Evolutionary conservation across 2,113 vertebrate species (phyloP), one percentile per base, ranked within the genome.

Genomic region (Pelusios castaneus): DNA sequence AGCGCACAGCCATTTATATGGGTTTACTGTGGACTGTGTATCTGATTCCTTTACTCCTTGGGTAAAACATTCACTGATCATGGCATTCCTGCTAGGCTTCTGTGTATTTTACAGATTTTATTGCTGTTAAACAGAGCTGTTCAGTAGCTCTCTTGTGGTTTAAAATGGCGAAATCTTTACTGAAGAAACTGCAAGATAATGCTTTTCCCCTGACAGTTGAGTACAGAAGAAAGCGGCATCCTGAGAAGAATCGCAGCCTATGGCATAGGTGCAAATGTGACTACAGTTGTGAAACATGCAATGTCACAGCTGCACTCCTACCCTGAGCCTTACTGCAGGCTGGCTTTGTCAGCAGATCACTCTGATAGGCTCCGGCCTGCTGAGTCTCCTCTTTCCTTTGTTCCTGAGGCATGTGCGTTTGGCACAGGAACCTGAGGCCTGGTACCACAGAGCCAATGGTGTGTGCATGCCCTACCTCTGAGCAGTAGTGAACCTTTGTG

Each of bases 281-380:
- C 49, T 95, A 55, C 49, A 77, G 38, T 77, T 0, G 0, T 56
- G 89, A 95, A 91, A 45, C 86, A 86, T 34, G 43, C 85, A 84
- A 92, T 89, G 56, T 56, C 63, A 2, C 70, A 29, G 60, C 77
- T 83, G 34, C 16, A 5, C 5, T 84, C 47, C 85, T 95, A 10
- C 60, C 88, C 93, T 92, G 87, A n/a, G 49, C 79, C 77, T 84
- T 86, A 73, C 54, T 95, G 77, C 91, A 93, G 34, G 13, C 41
- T 80, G 24, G 24, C 89, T 93, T 38, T 84, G 63, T 56, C 43
- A 90, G 49, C 52, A 93, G 8, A 17, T 86, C 24, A 9, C 87
- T 83, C 82, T 92, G 91, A 87, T 27, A 54, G 73, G 25, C 86
- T 87, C 63, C 29, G 52, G 85, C 89, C 92, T 91, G 43, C 77